Conservation (phyloP, 2,113 vertebrate species). For the Cephalopholis sonnerati region DNA sequence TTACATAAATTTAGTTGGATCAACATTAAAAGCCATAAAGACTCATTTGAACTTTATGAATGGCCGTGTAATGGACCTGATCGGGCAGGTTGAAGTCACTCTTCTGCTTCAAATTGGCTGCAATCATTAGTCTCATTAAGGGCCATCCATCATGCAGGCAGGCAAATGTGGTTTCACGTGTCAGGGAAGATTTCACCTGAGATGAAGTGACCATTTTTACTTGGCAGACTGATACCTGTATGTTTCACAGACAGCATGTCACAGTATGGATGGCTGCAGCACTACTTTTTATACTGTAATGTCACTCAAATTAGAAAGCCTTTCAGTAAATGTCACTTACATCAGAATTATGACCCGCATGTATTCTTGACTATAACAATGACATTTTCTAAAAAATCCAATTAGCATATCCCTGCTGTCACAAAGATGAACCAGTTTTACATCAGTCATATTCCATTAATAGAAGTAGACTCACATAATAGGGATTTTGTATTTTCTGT, state of each 20-base stretch:
- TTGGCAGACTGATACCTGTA: not conserved
- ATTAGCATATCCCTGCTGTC: constrained; percentile 18
- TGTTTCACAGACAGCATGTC: not conserved
- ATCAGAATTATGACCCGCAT: not conserved
- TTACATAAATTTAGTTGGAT: not conserved
- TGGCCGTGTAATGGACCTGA: constrained; percentile 23
- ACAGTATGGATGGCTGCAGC: not conserved
- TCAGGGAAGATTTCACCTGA: not conserved
- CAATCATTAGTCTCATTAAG: constrained; percentile 43
- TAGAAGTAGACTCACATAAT: not conserved
- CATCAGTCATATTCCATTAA: not conserved
- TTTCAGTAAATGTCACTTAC: constrained; percentile 10
- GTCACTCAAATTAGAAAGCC: not conserved
- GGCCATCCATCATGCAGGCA: constrained; percentile 28
- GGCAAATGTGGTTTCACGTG: constrained; percentile 3
- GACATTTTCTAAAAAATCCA: constrained; percentile 13
- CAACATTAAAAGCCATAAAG: constrained; percentile 12
- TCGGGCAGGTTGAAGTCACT: constrained; percentile 30
- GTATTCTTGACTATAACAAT: constrained; percentile 14
- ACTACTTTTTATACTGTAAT: not conserved
- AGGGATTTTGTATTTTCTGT: not conserved
- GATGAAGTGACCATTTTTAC: not conserved
- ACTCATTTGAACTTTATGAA: constrained; percentile 17
- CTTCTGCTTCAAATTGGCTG: constrained; percentile 37
- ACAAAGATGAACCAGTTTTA: not conserved